These are phyloP conservation scores for Glandiceps talaboti DNA, from an alignment of 53 echinoderm and acorn worm species.

Conservation along the genomic window DNA sequence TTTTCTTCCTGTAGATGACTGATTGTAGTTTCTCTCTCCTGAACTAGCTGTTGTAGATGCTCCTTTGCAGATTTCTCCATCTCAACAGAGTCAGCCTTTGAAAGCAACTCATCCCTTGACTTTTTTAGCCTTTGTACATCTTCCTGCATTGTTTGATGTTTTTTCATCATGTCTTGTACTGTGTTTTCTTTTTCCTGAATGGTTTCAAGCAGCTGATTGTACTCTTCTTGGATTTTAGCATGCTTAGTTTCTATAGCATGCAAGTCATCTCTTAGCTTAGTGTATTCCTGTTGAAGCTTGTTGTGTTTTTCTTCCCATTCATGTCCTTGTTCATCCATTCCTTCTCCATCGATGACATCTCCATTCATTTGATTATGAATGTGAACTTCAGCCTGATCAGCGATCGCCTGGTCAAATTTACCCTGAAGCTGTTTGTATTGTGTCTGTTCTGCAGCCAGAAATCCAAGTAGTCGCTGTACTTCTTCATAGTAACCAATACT, in stretches of 20 bases:
- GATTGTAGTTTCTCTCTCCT: constrained; percentile 68
- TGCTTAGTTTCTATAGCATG: neutral
- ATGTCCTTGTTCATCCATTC: too few species aligned
- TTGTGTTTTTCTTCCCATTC: neutral
- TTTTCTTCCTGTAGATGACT: constrained; percentile 68
- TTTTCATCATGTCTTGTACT: neutral
- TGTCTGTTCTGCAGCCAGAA: constrained; percentile 40
- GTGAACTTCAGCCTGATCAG: constrained; percentile 39
- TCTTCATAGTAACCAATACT: constrained; percentile 93
- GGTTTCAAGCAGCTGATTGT: neutral
- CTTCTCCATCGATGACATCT: neutral
- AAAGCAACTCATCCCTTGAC: neutral
- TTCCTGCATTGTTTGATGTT: neutral
- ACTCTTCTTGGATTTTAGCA: neutral
- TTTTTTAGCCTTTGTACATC: neutral
- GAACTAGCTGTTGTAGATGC: constrained; percentile 50
- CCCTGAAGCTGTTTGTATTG: constrained; percentile 32
- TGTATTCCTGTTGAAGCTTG: neutral
- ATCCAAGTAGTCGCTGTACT: constrained; percentile 73
- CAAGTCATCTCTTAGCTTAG: neutral
- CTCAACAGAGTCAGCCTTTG: neutral
- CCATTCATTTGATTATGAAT: constrained; percentile 8
- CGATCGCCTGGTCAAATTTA: constrained; percentile 23
- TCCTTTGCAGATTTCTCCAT: constrained; percentile 8
- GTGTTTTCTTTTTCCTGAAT: neutral